A percentile compares a stretch with the other conserved stretches of the same genome.
Evolutionary conservation across 1,140 invertebrate species (phyloP).

Genomic region (Drosophila leontia): DNA sequence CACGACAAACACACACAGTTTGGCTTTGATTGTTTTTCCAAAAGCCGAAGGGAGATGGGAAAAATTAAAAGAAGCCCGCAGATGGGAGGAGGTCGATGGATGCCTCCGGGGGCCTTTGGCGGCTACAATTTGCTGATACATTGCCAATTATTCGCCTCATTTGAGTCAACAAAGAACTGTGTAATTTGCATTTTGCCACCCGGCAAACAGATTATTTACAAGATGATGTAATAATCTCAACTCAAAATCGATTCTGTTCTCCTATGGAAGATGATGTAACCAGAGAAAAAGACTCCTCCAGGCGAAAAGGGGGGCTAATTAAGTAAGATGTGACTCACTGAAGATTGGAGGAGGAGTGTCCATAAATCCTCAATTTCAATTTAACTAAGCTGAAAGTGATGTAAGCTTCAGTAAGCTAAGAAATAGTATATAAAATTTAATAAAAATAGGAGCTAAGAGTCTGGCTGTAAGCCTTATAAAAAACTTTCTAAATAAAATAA

Average conservation of each 20-base stretch:
- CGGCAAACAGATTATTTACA: constrained; percentile 58
- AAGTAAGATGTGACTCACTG: constrained; percentile 33
- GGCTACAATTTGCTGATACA: constrained; percentile 64
- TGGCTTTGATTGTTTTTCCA: constrained; percentile 42
- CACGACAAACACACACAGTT: constrained; percentile 40
- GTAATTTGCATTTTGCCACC: constrained; percentile 45
- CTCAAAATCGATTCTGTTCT: constrained; percentile 44
- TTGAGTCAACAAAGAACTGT: constrained; percentile 50
- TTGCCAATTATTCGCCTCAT: constrained; percentile 69
- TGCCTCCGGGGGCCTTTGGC: constrained; percentile 15
- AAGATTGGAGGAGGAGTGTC: neutral
- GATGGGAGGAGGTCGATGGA: neutral
- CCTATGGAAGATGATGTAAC: constrained; percentile 29
- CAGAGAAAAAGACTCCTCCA: constrained; percentile 8
- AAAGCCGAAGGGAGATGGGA: constrained; percentile 9
- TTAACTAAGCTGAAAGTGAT: neutral
- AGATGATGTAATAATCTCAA: constrained; percentile 62
- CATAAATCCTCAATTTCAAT: neutral
- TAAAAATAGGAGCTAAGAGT: too few species aligned
- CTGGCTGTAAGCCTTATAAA: too few species aligned
- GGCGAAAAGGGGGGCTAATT: constrained; percentile 23
- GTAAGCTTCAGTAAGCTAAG: too few species aligned
- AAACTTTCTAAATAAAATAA: too few species aligned
- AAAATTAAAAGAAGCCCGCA: constrained; percentile 8
- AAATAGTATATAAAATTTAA: too few species aligned